These are phyloP conservation scores for Ctenopoma multispine DNA, from an alignment of 2,797 vertebrate genomes.

Conservation along the genomic window DNA sequence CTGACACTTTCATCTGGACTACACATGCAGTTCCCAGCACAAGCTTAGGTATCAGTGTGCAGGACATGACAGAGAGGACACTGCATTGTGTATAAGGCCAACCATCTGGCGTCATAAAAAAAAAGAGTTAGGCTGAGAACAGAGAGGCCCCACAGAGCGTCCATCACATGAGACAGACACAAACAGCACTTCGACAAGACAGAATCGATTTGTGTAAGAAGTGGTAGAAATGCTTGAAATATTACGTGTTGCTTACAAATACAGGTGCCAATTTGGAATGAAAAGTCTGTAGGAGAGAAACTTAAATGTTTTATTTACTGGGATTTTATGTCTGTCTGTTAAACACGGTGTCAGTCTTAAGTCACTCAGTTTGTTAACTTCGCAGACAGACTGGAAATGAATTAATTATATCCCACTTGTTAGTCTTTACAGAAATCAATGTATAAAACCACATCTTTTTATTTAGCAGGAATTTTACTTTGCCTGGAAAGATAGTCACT, in stretches of 20 bases:
- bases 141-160: constrained; percentile 52
- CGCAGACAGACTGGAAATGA: not conserved
- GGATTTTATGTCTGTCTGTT: too few relatives aligned
- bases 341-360: too few relatives aligned
- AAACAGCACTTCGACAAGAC: constrained; percentile 28
- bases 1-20: constrained; percentile 49
- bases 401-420: too few relatives aligned
- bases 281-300: not conserved
- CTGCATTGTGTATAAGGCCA: constrained; percentile 63
- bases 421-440: too few relatives aligned
- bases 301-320: too few relatives aligned
- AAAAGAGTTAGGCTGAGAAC: constrained; percentile 29
- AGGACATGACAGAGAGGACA: constrained; percentile 53
- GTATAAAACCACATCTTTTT: too few relatives aligned
- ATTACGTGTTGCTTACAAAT: constrained; percentile 13
- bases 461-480: too few relatives aligned
- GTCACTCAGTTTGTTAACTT: not conserved
- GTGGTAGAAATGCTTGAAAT: constrained; percentile 2
- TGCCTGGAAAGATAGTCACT: too few relatives aligned
- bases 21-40: constrained; percentile 53
- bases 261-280: constrained; percentile 7
- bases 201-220: constrained; percentile 31
- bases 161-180: constrained; percentile 48
- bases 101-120: constrained; percentile 78
- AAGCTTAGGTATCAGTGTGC: constrained; percentile 47